Evolutionary conservation across 2,797 vertebrate genomes (phyloP).

Genomic region (Lutjanus campechanus): DNA sequence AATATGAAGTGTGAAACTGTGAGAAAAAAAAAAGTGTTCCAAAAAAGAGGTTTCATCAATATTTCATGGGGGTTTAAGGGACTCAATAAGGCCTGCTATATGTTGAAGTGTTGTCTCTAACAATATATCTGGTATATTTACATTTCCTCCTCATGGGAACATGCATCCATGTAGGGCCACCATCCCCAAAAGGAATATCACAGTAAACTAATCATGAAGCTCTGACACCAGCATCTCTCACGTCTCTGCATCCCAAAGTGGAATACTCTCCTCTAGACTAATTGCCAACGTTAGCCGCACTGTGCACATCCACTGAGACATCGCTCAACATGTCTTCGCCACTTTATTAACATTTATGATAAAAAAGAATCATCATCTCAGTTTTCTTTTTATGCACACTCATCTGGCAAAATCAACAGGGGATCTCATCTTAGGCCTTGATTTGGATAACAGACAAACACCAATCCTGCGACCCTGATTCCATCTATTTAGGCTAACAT

Average conservation of each 20-base stretch:
- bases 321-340: constrained; percentile 52
- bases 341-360: constrained; percentile 71
- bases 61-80: constrained; percentile 66
- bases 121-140: constrained; percentile 85
- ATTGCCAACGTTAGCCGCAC: constrained; percentile 70
- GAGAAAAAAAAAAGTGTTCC: constrained; percentile 21
- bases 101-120: constrained; percentile 80
- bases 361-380: constrained; percentile 42
- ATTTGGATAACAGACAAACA: constrained; percentile 71
- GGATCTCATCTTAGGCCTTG: constrained; percentile 56
- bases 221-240: constrained; percentile 74
- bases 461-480: constrained; percentile 70
- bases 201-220: constrained; percentile 78
- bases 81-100: constrained; percentile 63
- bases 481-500: constrained; percentile 78
- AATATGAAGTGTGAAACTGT: constrained; percentile 11
- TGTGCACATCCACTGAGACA: constrained; percentile 75
- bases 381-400: constrained; percentile 50
- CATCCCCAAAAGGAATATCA: constrained; percentile 77
- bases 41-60: constrained; percentile 64
- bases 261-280: constrained; percentile 67
- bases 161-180: constrained; percentile 61
- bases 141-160: constrained; percentile 81
- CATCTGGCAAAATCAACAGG: constrained; percentile 50
- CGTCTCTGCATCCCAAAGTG: constrained; percentile 66